Percentiles rank a stretch among this genome's conserved stretches.
phyloP scores from a whole-genome alignment of 2,113 vertebrate genomes.

The Suricata suricatta region DNA sequence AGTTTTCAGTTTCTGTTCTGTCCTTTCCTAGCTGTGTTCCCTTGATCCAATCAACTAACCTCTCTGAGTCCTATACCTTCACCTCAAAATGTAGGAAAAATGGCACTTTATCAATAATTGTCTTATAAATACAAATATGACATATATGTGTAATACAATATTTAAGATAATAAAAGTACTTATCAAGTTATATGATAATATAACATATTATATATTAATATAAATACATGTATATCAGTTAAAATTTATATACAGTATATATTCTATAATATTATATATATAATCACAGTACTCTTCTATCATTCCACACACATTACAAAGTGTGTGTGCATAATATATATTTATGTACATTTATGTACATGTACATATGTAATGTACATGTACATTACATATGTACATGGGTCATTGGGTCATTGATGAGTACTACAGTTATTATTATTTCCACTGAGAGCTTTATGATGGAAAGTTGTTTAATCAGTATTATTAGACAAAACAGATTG shows the following conservation, averaged over 20 bases:
- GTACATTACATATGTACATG: neutral
- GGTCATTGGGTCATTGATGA: neutral
- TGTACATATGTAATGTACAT: neutral
- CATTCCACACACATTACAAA: neutral
- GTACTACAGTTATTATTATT: neutral
- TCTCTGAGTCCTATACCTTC: neutral
- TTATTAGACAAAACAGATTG: slow-evolving; percentile 29
- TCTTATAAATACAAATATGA: neutral
- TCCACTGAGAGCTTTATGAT: neutral
- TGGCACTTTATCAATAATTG: neutral
- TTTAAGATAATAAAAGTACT: neutral
- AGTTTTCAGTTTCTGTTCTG: neutral
- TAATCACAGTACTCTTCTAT: neutral
- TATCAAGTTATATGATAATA: neutral
- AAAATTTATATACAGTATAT: neutral
- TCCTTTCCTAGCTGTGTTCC: neutral
- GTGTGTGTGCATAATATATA: neutral
- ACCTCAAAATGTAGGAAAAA: neutral
- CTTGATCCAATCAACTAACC: neutral
- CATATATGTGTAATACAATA: neutral
- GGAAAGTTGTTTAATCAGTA: slow-evolving; percentile 11
- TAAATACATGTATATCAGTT: neutral
- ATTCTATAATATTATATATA: neutral
- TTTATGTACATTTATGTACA: neutral
- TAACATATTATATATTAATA: neutral